Evolutionary conservation across 2,113 vertebrate genomes (phyloP).

Genomic region (Sylvia atricapilla): DNA sequence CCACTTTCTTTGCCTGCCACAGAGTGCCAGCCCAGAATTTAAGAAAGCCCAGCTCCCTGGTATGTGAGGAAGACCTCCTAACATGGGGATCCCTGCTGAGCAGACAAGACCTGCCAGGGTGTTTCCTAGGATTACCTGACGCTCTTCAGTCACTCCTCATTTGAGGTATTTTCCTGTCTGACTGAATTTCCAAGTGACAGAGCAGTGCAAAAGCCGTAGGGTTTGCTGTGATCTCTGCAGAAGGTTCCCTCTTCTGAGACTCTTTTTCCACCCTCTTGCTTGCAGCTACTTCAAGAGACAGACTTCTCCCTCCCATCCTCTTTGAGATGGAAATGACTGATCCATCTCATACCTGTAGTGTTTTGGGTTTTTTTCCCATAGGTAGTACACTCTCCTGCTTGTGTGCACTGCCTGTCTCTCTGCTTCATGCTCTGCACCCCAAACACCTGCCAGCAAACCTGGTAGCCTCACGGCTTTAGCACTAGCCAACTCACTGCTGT

Average conservation of each 20-base stretch:
- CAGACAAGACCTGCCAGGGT: not conserved
- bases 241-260: slow-evolving; percentile 37
- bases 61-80: not conserved
- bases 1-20: not conserved
- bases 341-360: not conserved
- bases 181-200: slow-evolving; percentile 26
- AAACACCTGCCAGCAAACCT: not conserved
- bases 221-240: slow-evolving; percentile 53
- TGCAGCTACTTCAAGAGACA: slow-evolving; percentile 44
- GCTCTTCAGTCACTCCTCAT: not conserved
- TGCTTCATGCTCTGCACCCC: not conserved
- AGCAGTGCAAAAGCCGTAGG: not conserved
- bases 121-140: not conserved
- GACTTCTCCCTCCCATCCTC: not conserved
- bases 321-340: slow-evolving; percentile 56
- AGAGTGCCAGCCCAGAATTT: not conserved
- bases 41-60: not conserved
- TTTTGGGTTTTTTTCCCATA: not conserved
- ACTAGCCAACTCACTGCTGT: not conserved
- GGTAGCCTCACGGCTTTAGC: not conserved
- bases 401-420: not conserved
- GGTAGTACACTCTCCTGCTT: not conserved
- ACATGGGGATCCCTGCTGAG: not conserved
- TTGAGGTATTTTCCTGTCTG: not conserved
- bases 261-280: slow-evolving; percentile 24